phyloP scores from a whole-genome alignment of 2,888 invertebrate species.

The Watsonalla binaria region DNA sequence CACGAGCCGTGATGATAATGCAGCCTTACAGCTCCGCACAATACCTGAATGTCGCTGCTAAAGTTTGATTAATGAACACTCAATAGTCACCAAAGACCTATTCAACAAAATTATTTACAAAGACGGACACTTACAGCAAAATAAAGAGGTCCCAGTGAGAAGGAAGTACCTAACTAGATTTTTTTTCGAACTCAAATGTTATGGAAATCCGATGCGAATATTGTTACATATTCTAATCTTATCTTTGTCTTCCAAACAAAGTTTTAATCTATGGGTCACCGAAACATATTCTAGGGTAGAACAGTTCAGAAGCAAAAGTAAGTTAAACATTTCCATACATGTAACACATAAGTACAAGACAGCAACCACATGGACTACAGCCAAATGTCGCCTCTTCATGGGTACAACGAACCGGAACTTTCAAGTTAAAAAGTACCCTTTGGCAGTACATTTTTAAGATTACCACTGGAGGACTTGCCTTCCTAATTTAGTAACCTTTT shows the following conservation, averaged over 20 bases:
- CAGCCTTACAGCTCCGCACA: conserved; percentile 38
- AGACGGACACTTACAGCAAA: neutral
- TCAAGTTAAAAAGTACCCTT: conserved; percentile 30
- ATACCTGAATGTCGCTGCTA: conserved; percentile 39
- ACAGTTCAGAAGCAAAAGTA: neutral
- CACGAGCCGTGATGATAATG: conserved; percentile 38
- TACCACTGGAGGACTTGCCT: conserved; percentile 38
- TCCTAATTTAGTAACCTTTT: conserved; percentile 46
- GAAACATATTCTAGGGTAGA: neutral
- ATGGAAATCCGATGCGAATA: too few relatives aligned
- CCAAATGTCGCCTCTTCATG: conserved; percentile 20
- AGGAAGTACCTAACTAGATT: neutral
- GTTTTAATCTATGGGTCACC: too few relatives aligned
- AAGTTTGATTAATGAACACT: conserved; percentile 52
- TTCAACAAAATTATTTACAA: conserved; percentile 25
- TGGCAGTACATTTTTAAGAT: conserved; percentile 39
- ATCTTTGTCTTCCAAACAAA: too few relatives aligned
- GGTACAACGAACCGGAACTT: conserved; percentile 22
- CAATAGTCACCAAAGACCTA: conserved; percentile 25
- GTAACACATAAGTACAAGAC: neutral
- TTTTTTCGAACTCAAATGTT: neutral
- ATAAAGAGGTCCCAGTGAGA: neutral
- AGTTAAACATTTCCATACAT: neutral
- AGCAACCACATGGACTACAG: conserved; percentile 3
- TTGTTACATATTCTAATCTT: too few relatives aligned